Percentiles rank a stretch among this genome's conserved stretches.
Evolutionary conservation across 1,140 invertebrate species (phyloP).

Genomic region (Penaeus indicus): DNA sequence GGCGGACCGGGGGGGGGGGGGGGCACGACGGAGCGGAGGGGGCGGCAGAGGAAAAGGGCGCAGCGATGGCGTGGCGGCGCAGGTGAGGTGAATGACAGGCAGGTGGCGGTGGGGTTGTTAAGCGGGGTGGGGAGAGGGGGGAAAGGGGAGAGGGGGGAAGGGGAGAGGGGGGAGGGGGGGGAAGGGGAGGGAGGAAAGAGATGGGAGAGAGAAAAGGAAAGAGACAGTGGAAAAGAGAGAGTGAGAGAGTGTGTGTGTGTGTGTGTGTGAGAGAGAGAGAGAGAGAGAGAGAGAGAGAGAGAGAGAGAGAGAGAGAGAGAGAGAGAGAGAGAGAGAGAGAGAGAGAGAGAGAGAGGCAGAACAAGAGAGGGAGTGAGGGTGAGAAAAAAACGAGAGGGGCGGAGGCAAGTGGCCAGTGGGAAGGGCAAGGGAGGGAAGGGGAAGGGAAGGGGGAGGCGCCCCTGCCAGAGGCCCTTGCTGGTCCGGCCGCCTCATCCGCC

Average conservation of each 20-base stretch:
- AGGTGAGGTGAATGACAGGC: too few relatives aligned
- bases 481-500: too few relatives aligned
- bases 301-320: conserved; percentile 35
- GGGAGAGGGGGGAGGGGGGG: not conserved
- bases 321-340: conserved; percentile 15
- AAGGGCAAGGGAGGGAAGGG: conserved; percentile 7
- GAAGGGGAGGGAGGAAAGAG: not conserved
- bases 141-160: too few relatives aligned
- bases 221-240: not conserved
- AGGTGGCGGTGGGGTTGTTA: too few relatives aligned
- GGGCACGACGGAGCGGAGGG: too few relatives aligned
- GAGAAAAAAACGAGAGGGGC: too few relatives aligned
- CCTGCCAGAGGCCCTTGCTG: too few relatives aligned
- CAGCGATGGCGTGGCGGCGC: too few relatives aligned
- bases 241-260: not conserved
- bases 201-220: not conserved
- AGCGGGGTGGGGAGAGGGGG: too few relatives aligned
- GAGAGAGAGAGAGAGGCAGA: not conserved
- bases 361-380: not conserved
- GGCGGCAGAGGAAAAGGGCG: too few relatives aligned
- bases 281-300: conserved; percentile 18
- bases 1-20: too few relatives aligned
- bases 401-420: conserved; percentile 3
- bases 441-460: not conserved
- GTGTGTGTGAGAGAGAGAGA: not conserved